These are phyloP conservation scores for Melipona beecheii DNA, from an alignment of 2,888 invertebrate species.

Conservation along the genomic window DNA sequence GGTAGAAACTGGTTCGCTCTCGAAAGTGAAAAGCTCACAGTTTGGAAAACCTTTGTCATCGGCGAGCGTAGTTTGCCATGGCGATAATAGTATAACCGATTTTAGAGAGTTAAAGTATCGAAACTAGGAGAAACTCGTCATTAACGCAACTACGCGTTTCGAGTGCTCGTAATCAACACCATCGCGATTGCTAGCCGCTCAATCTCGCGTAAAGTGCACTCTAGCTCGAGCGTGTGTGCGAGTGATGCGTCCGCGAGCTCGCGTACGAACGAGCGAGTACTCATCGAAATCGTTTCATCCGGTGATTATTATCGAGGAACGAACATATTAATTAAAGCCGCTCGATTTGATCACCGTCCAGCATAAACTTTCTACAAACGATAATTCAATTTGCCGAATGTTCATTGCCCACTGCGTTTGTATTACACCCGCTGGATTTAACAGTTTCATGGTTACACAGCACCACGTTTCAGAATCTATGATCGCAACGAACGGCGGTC, in stretches of 20 bases:
- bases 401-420: not conserved
- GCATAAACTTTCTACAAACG: conserved; percentile 20
- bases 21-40: no score
- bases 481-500: no score
- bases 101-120: not conserved
- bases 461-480: not conserved
- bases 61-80: not conserved
- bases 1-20: no score
- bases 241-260: no score
- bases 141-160: conserved; percentile 25
- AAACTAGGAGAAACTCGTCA: not conserved
- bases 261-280: not conserved
- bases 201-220: conserved; percentile 26
- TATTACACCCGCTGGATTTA: not conserved
- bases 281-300: conserved; percentile 24
- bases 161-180: conserved; percentile 26
- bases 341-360: conserved; percentile 25
- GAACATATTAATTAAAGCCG: conserved; percentile 37
- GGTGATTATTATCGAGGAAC: conserved; percentile 21
- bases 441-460: not conserved
- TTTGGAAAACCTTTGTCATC: not conserved
- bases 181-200: conserved; percentile 20
- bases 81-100: not conserved
- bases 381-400: conserved; percentile 28
- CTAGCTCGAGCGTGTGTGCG: not conserved